These are phyloP conservation scores for Chorisops tibialis DNA, from an alignment of 2,888 invertebrate species.

Conservation along the genomic window DNA sequence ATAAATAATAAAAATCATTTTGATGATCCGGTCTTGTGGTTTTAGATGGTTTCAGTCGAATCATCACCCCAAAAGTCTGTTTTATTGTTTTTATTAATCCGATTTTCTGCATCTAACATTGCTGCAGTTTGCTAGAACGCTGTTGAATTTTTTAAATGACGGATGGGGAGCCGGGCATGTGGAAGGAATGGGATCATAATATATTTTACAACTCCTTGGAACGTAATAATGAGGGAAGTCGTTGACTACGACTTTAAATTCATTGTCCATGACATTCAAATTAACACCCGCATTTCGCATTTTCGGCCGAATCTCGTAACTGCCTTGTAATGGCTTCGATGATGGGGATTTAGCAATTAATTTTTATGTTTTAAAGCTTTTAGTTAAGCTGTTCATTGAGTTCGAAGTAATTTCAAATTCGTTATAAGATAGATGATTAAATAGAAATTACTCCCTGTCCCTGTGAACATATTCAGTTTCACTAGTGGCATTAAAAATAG, in stretches of 20 bases:
- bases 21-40: slow-evolving; percentile 11
- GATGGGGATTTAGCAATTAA: too few species aligned
- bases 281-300: too few species aligned
- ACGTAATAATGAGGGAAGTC: slow-evolving; percentile 25
- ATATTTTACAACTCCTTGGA: slow-evolving; percentile 24
- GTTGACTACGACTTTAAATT: slow-evolving; percentile 1
- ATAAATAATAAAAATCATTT: slow-evolving; percentile 29
- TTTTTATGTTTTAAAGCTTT: too few species aligned
- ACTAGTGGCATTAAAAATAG: too few species aligned
- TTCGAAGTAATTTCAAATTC: too few species aligned
- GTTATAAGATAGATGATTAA: too few species aligned
- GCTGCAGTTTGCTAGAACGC: not conserved
- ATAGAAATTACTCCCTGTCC: too few species aligned
- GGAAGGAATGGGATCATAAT: slow-evolving; percentile 23
- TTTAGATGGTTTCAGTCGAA: slow-evolving; percentile 7
- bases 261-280: not conserved
- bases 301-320: too few species aligned
- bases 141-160: not conserved
- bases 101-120: not conserved
- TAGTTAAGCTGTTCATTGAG: too few species aligned
- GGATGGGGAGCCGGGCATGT: slow-evolving; percentile 4
- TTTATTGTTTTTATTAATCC: slow-evolving; percentile 29
- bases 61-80: slow-evolving; percentile 6
- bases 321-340: too few species aligned
- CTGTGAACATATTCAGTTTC: too few species aligned